Evolutionary conservation across 2,113 vertebrate species (phyloP).

Genomic region (Hydrolagus affinis): DNA sequence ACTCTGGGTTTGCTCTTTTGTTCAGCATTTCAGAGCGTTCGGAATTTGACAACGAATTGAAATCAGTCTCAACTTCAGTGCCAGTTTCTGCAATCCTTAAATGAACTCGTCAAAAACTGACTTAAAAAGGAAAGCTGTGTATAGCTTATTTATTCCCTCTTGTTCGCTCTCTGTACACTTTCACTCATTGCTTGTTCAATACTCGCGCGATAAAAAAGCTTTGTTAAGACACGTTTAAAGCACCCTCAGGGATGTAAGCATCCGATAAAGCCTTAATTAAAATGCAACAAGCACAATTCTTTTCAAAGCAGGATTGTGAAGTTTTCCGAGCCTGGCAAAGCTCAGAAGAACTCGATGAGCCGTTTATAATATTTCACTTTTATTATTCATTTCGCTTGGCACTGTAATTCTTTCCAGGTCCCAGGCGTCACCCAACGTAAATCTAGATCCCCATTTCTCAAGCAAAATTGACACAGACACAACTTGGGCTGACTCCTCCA

Average conservation of each 20-base stretch:
- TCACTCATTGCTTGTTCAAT: too few relatives aligned
- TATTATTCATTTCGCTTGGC: constrained; percentile 30
- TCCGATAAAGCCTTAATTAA: background rate
- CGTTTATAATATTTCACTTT: constrained; percentile 25
- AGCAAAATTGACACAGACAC: background rate
- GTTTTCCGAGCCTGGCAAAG: constrained; percentile 15
- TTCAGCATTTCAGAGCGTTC: too few relatives aligned
- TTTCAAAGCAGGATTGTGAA: background rate
- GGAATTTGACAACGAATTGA: too few relatives aligned
- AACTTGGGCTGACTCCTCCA: background rate
- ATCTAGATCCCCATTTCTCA: constrained; percentile 28
- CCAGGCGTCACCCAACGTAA: constrained; percentile 27
- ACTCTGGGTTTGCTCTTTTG: too few relatives aligned
- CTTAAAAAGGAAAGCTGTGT: too few relatives aligned
- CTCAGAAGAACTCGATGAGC: constrained; percentile 17
- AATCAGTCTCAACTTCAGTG: too few relatives aligned
- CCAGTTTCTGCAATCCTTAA: too few relatives aligned
- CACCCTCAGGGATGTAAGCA: background rate
- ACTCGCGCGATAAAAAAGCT: too few relatives aligned
- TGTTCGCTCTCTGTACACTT: too few relatives aligned
- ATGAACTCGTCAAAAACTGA: too few relatives aligned
- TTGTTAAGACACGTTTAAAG: background rate
- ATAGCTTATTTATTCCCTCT: too few relatives aligned
- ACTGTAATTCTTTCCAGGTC: constrained; percentile 18
- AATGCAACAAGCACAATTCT: background rate